Conservation (phyloP, 2,888 invertebrate species). For the Limenitis camilla region DNA sequence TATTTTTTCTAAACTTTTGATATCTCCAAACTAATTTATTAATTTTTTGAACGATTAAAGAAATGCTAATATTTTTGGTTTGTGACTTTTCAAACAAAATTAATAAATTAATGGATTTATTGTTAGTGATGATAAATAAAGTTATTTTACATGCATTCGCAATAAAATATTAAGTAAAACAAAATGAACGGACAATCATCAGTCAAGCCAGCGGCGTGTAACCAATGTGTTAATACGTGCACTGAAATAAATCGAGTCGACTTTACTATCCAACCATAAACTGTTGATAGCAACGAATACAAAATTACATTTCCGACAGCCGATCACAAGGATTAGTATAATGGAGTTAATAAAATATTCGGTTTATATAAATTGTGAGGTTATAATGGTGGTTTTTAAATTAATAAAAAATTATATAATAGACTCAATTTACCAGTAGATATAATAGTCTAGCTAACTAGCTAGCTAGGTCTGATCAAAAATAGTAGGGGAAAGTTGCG, state of each 20-base stretch:
- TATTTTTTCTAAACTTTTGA: too few species aligned
- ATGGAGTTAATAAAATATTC: conserved; percentile 7
- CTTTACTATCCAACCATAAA: conserved; percentile 18
- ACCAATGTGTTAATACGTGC: conserved; percentile 23
- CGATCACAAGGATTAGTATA: not conserved
- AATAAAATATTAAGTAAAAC: not conserved
- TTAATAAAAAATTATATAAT: not conserved
- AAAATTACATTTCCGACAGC: conserved; percentile 18
- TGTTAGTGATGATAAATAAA: conserved; percentile 2
- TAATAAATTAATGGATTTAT: too few species aligned
- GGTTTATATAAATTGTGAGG: not conserved
- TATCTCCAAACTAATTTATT: too few species aligned
- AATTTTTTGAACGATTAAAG: too few species aligned
- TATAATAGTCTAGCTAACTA: too few species aligned
- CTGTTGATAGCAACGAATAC: conserved; percentile 11
- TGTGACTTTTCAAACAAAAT: too few species aligned
- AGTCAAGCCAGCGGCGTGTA: conserved; percentile 11
- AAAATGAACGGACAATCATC: conserved; percentile 9
- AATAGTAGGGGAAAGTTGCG: too few species aligned
- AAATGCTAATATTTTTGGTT: too few species aligned
- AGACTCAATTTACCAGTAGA: too few species aligned
- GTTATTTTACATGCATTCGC: not conserved
- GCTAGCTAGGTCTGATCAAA: too few species aligned
- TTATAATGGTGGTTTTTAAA: too few species aligned
- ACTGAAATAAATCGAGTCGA: conserved; percentile 22